Base-by-base conservation (phyloP, 2,113 vertebrate species). In the Chloroceryle aenea region DNA sequence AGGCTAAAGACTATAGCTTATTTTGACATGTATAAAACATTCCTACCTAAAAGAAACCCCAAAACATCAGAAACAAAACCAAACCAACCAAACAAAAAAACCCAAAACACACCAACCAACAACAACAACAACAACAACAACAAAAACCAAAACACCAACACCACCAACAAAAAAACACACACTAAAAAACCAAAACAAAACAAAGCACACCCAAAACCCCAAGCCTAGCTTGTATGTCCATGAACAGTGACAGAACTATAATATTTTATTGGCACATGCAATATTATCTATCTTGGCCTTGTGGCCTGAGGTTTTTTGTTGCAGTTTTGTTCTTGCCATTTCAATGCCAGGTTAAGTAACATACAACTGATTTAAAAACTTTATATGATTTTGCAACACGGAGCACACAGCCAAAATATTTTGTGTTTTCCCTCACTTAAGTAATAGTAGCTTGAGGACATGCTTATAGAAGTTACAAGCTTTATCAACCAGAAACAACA, bases 401-500 rank as follows among this genome's bases (percentile, higher is more conserved):
- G 23, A 29, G 3, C 25, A 67, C 14, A 59, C 12, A 69, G 32
- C 16, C n/a, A 52, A 86, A 77, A 74, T 74, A 85, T 66, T 85
- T 73, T 66, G 4, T 76, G 6, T 56, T 87, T 87, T 83, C n/a
- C 20, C 15, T 61, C 40, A 71, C 38, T 82, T 76, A 40, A 89
- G 62, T 79, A 67, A 72, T 47, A 69, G 30, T 77, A 63, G 47
- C 82, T 90, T 63, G 26, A 90, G 56, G 90, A 85, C 32, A 91
- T 43, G 11, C 50, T 79, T 1, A 14, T 17, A 62, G 62, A 91
- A 85, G 58, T 82, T 90, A 75, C 20, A 38, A 36, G 34, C 63
- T 71, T 50, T 68, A 95, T 78, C 53, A 94, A 80, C 53, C 78
- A 90, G 85, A 95, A 95, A 64, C 73, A 89, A 66, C 30, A 62